Evolutionary conservation across 2,113 vertebrate genomes (phyloP), one percentile per base, ranked within the genome.

Genomic region (Uria lomvia): DNA sequence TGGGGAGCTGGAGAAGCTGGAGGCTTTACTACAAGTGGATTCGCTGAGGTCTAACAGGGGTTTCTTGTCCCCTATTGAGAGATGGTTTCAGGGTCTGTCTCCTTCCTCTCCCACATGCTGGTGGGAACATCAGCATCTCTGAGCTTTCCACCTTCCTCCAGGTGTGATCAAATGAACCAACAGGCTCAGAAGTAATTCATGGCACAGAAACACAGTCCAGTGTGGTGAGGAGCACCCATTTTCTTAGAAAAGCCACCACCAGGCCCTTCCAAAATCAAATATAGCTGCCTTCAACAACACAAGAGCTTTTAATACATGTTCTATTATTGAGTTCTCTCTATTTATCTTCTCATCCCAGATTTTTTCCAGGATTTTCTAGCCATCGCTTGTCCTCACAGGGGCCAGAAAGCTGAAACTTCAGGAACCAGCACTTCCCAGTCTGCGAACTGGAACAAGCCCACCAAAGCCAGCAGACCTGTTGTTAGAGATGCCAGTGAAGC

Each of bases 161-260:
- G 45, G 13, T 75, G 17, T 40, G 17, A 75, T 19, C 30, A 72
- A 30, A 53, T 17, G 18, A 26, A 53, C 38, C 2, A 2, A 27
- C 17, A 47, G 24, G 19, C 21, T 66, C 63, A 24, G 43, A 40
- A 36, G 24, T 24, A 20, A 52, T 50, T 76, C 13, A 11, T 32
- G 2, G 0, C 23, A 80, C 17, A 70, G 40, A 22, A 68, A 16
- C 58, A 36, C 30, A 4, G 26, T 53, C n/a, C 73, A 42, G 36
- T 11, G 50, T 43, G 58, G 40, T 65, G 29, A n/a, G 8, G 16
- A 68, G 6, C 0, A 1, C 6, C 14, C 30, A 21, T 15, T 55
- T 24, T n/a, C 36, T 58, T 32, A 70, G 50, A 40, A 30, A 70
- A 77, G 15, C 21, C 34, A 36, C 23, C 3, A 3, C 6, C 59